These are phyloP conservation scores for Melipona bicolor DNA, from an alignment of 2,888 invertebrate species.

Conservation along the genomic window DNA sequence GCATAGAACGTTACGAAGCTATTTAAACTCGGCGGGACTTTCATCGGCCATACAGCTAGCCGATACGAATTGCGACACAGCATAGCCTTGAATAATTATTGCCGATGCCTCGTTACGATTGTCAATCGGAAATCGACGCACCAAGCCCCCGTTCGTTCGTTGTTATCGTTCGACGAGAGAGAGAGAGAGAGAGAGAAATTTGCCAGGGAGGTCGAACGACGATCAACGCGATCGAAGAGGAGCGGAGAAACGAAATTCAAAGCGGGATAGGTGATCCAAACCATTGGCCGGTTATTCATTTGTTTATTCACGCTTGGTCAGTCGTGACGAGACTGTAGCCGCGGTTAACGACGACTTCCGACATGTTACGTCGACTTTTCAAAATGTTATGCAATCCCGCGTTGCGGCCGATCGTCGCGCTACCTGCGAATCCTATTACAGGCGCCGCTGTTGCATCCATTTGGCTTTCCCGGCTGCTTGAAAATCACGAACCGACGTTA, in stretches of 20 bases:
- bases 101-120: constrained; percentile 48
- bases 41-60: constrained; percentile 52
- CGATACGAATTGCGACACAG: constrained; percentile 52
- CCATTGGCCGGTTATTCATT: constrained; percentile 48
- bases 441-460: constrained; percentile 44
- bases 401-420: constrained; percentile 34
- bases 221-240: constrained; percentile 8
- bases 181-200: not conserved
- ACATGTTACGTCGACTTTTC: constrained; percentile 67
- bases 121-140: constrained; percentile 40
- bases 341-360: constrained; percentile 67
- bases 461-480: not conserved
- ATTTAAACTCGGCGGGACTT: constrained; percentile 63
- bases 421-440: constrained; percentile 53
- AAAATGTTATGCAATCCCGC: constrained; percentile 59
- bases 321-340: constrained; percentile 58
- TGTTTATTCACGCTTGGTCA: constrained; percentile 69
- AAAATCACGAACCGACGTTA: not conserved
- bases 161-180: constrained; percentile 7
- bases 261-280: constrained; percentile 42
- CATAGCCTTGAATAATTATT: constrained; percentile 68
- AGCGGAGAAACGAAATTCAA: constrained; percentile 20
- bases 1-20: constrained; percentile 14
- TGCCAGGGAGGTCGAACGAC: not conserved
- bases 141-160: constrained; percentile 2